phyloP scores from a whole-genome alignment of 2,113 vertebrate genomes.

The Triplophysa tibetana region DNA sequence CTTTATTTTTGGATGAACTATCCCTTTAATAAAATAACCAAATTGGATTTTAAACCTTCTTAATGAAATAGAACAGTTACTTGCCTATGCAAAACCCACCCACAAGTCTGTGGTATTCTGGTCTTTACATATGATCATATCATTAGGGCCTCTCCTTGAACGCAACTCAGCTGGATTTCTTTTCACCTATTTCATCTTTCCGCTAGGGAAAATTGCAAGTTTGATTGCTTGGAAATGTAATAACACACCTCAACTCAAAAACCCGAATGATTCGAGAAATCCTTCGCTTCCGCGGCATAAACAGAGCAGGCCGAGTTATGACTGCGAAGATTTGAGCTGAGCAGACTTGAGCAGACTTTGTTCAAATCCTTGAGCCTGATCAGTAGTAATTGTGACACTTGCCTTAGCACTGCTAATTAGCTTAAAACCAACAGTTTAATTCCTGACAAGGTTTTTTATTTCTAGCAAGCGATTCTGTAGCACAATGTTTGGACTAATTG shows the following conservation, averaged over 20 bases:
- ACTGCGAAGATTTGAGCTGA: too few species aligned
- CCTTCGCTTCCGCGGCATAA: neutral
- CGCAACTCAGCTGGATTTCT: neutral
- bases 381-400: neutral
- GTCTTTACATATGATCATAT: too few species aligned
- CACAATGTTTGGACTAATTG: constrained; percentile 25
- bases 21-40: too few species aligned
- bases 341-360: neutral
- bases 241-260: constrained; percentile 2
- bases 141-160: neutral
- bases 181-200: neutral
- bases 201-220: neutral
- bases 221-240: neutral
- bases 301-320: neutral
- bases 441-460: constrained; percentile 11
- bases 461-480: constrained; percentile 1
- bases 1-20: too few species aligned
- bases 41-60: too few species aligned
- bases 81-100: neutral
- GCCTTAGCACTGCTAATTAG: neutral
- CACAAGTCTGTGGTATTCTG: neutral
- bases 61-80: neutral
- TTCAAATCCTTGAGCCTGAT: neutral
- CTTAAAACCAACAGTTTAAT: neutral
- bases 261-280: neutral